phyloP scores from a whole-genome alignment of 2,797 vertebrate genomes.

The Hoplostethus mediterraneus region DNA sequence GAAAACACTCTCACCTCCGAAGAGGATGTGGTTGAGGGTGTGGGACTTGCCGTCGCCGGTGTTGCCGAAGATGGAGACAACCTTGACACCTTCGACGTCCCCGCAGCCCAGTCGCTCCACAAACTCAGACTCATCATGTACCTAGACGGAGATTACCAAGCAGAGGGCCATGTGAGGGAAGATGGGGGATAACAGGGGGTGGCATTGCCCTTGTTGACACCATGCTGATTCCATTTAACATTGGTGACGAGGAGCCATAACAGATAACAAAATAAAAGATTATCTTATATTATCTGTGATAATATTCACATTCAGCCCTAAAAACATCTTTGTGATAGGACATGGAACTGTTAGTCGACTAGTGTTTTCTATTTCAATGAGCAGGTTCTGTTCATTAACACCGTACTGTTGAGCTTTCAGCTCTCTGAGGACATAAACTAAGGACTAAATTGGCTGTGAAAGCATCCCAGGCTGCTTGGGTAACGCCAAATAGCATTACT shows the following conservation, averaged over 20 bases:
- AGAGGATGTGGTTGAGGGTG: slow-evolving; percentile 88
- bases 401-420: not conserved
- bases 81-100: slow-evolving; percentile 82
- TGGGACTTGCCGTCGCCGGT: slow-evolving; percentile 91
- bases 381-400: not conserved
- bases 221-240: not conserved
- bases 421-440: not conserved
- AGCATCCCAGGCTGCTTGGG: not conserved
- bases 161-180: not conserved
- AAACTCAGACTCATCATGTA: slow-evolving; percentile 78
- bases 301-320: too few relatives aligned
- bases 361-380: too few relatives aligned
- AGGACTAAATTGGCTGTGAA: not conserved
- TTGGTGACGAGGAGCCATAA: not conserved
- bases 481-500: not conserved
- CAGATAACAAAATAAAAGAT: not conserved
- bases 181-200: too few relatives aligned
- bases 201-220: too few relatives aligned
- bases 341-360: too few relatives aligned
- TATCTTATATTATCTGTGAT: too few relatives aligned
- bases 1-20: slow-evolving; percentile 83
- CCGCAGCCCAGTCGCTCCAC: slow-evolving; percentile 81
- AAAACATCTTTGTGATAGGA: too few relatives aligned
- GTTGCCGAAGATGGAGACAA: slow-evolving; percentile 90
- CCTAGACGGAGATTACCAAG: slow-evolving; percentile 61